A percentile compares a stretch with the other conserved stretches of the same genome.
These are phyloP conservation scores for Drosophila mettleri DNA, from an alignment of 2,888 invertebrate genomes.

Conservation along the genomic window DNA sequence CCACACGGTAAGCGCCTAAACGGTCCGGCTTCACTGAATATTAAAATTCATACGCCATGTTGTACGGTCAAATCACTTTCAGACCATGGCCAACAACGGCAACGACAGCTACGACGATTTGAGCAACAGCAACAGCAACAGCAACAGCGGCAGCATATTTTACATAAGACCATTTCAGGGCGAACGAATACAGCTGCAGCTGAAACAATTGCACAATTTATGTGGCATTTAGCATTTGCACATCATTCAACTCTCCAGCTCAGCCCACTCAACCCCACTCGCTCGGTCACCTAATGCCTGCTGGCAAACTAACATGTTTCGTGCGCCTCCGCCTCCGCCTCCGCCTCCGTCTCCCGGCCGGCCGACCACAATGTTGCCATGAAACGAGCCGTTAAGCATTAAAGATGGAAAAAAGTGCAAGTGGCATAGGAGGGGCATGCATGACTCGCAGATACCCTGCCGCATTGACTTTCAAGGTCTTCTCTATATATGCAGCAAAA, in stretches of 20 bases:
- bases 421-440: background rate
- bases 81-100: conserved; percentile 20
- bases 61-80: conserved; percentile 75
- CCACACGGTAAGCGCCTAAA: conserved; percentile 48
- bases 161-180: conserved; percentile 41
- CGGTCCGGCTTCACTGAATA: conserved; percentile 61
- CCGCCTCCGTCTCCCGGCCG: conserved; percentile 20
- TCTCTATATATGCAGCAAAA: too few species aligned
- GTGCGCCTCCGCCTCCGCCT: conserved; percentile 8
- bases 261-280: conserved; percentile 4
- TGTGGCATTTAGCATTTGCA: conserved; percentile 73
- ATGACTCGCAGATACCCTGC: background rate
- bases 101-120: conserved; percentile 54
- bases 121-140: conserved; percentile 38
- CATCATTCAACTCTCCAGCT: conserved; percentile 49
- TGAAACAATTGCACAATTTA: conserved; percentile 78
- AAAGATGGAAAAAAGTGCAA: background rate
- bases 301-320: conserved; percentile 27
- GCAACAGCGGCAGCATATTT: conserved; percentile 65
- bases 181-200: conserved; percentile 15
- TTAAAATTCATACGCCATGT: conserved; percentile 81
- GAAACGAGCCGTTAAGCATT: conserved; percentile 60
- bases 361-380: conserved; percentile 34
- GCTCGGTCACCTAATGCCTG: conserved; percentile 28
- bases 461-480: too few species aligned